A percentile compares a stretch with the other conserved stretches of the same genome.
Evolutionary conservation across 2,113 vertebrate genomes (phyloP).

Genomic region (Rostratula benghalensis): DNA sequence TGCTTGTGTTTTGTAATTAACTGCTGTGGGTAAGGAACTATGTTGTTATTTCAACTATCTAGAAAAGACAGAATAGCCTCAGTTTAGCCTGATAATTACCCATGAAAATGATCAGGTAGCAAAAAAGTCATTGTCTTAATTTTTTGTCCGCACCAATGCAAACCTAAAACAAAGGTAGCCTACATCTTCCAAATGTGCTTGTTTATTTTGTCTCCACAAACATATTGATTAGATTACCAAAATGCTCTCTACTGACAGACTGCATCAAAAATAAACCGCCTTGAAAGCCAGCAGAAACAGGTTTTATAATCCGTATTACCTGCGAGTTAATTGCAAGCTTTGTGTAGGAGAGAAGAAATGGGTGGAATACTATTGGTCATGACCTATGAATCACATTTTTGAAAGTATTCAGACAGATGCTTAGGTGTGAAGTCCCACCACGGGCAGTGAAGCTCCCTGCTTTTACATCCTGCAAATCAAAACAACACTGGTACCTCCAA

Average conservation of each 20-base stretch:
- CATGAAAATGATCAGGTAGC: neutral
- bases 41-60: neutral
- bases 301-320: neutral
- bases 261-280: neutral
- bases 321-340: neutral
- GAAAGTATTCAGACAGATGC: neutral
- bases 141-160: neutral
- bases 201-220: conserved; percentile 1
- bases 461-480: neutral
- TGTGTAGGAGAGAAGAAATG: neutral
- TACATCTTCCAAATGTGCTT: neutral
- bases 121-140: neutral
- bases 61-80: neutral
- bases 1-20: conserved; percentile 48
- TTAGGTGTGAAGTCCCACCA: neutral
- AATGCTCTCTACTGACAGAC: neutral
- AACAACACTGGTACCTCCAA: neutral
- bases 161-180: neutral
- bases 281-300: neutral
- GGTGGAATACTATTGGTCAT: neutral
- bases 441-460: neutral
- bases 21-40: neutral
- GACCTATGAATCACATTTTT: neutral
- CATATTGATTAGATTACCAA: neutral
- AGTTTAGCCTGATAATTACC: neutral